Percentiles rank a stretch among this genome's conserved stretches.
phyloP scores from a whole-genome alignment of 2,113 vertebrate species.

The Motacilla tschutschensis region DNA sequence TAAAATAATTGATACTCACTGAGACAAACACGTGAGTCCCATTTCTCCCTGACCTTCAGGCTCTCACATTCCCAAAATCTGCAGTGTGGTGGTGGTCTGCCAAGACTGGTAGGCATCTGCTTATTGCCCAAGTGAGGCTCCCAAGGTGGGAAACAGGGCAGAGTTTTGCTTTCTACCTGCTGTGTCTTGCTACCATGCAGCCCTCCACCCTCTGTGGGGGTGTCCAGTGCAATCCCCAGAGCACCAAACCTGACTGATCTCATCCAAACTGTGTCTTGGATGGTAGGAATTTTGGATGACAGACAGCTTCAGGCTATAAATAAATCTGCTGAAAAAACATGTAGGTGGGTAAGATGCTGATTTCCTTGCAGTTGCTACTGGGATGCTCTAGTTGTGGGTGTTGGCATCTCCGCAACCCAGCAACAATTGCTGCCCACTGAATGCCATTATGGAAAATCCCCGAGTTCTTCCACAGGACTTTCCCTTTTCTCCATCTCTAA shows the following conservation, averaged over 20 bases:
- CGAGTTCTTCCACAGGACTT: not conserved
- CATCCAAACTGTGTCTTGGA: not conserved
- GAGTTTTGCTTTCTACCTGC: not conserved
- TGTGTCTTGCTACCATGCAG: not conserved
- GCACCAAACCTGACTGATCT: not conserved
- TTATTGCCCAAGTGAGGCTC: not conserved
- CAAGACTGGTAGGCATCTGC: not conserved
- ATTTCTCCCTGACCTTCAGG: not conserved
- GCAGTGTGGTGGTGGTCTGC: rapidly evolving
- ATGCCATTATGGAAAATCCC: not conserved
- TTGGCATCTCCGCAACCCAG: not conserved
- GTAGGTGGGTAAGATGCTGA: not conserved
- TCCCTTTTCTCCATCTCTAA: not conserved
- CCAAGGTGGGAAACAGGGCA: not conserved
- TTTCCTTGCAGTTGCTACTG: not conserved
- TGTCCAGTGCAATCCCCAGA: not conserved
- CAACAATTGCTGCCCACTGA: not conserved
- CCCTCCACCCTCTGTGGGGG: not conserved
- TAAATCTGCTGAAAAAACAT: not conserved
- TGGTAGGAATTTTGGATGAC: not conserved
- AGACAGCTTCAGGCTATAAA: not conserved
- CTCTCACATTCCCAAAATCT: not conserved
- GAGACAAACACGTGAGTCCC: not conserved
- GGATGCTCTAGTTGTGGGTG: not conserved
- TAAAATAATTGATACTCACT: not conserved